Percentiles rank a stretch among this genome's conserved stretches.
phyloP scores from a whole-genome alignment of 2,888 invertebrate genomes.

The Lagria hirta region DNA sequence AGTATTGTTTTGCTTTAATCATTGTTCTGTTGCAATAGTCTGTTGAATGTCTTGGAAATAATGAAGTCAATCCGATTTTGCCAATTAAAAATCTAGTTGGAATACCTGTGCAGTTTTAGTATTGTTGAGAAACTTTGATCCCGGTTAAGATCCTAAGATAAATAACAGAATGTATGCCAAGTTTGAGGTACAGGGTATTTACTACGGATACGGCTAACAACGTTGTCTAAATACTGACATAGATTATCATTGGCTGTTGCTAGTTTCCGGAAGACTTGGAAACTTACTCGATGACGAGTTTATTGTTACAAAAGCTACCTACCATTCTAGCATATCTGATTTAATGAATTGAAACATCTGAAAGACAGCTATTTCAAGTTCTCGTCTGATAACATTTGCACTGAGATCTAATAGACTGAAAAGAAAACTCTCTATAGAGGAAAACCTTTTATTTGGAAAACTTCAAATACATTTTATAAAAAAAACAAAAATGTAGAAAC shows the following conservation, averaged over 20 bases:
- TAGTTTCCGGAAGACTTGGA: constrained; percentile 53
- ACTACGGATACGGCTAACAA: constrained; percentile 28
- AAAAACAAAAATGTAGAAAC: constrained; percentile 36
- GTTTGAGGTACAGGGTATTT: constrained; percentile 23
- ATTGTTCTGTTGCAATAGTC: constrained; percentile 44
- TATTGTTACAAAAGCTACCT: constrained; percentile 50
- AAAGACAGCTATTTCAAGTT: constrained; percentile 46
- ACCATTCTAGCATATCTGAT: constrained; percentile 49
- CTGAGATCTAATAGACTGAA: background rate
- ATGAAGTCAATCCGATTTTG: constrained; percentile 57
- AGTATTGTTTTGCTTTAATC: constrained; percentile 40
- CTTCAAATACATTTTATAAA: constrained; percentile 24
- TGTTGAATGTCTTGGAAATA: constrained; percentile 50
- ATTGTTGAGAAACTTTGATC: constrained; percentile 15
- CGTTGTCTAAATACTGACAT: constrained; percentile 48
- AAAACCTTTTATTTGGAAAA: too few relatives aligned
- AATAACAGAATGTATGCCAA: constrained; percentile 22
- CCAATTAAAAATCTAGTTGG: constrained; percentile 55
- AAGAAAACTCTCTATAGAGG: too few relatives aligned
- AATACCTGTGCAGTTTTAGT: constrained; percentile 31
- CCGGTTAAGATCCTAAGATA: constrained; percentile 20
- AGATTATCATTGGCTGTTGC: constrained; percentile 52
- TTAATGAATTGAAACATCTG: constrained; percentile 47
- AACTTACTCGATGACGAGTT: constrained; percentile 51
- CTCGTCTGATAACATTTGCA: constrained; percentile 38